phyloP scores from a whole-genome alignment of 2,113 vertebrate species.

The Connochaetes taurinus region DNA sequence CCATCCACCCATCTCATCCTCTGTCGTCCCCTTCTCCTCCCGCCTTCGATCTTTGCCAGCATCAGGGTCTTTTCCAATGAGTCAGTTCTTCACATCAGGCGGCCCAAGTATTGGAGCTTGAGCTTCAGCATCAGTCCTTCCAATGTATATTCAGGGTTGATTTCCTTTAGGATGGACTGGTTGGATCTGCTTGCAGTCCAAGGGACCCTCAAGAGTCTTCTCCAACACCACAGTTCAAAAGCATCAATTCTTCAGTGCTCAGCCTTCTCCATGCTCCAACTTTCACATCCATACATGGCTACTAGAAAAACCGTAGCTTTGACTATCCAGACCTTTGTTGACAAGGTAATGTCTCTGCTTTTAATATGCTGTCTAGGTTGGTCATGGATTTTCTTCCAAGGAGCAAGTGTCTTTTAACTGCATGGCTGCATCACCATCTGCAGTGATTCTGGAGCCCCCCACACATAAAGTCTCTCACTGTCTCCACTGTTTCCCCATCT shows the following conservation, averaged over 20 bases:
- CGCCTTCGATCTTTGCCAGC: neutral
- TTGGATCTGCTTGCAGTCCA: neutral
- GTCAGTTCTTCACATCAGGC: neutral
- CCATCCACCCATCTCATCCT: neutral
- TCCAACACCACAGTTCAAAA: neutral
- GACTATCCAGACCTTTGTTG: neutral
- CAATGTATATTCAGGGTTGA: neutral
- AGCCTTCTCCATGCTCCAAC: neutral
- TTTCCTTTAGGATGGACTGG: neutral
- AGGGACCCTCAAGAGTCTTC: neutral
- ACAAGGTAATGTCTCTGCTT: neutral
- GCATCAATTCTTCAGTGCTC: neutral
- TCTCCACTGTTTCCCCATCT: neutral
- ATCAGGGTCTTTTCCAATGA: neutral
- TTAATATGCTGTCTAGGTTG: neutral
- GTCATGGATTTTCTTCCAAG: neutral
- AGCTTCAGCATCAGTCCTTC: neutral
- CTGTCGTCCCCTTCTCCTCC: neutral
- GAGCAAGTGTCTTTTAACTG: neutral
- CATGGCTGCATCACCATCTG: neutral
- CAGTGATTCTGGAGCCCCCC: neutral
- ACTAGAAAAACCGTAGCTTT: neutral
- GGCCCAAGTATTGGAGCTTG: neutral
- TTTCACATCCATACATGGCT: neutral
- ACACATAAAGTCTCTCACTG: neutral